Evolutionary conservation across 2,888 invertebrate genomes (phyloP).

Genomic region (Aleiodes alternator): DNA sequence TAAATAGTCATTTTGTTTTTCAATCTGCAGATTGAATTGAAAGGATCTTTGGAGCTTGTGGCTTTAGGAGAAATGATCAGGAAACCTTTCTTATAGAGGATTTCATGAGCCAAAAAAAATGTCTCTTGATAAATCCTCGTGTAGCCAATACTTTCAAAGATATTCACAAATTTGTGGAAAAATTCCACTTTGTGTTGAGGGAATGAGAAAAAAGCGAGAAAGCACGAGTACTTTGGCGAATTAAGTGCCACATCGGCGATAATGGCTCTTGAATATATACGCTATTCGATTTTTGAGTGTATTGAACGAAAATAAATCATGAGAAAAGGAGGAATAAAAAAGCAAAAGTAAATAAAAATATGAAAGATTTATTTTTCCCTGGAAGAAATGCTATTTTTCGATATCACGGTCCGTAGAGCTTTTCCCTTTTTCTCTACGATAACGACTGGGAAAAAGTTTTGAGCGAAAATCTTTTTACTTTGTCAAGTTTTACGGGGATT

Average conservation of each 20-base stretch:
- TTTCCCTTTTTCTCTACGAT: slow-evolving; percentile 4
- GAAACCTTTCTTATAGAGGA: too few species aligned
- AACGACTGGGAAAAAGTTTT: slow-evolving; percentile 13
- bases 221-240: neutral
- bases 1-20: too few species aligned
- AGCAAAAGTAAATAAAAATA: neutral
- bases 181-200: neutral
- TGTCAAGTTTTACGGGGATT: slow-evolving; percentile 6
- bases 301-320: slow-evolving; percentile 17
- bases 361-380: slow-evolving; percentile 35
- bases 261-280: slow-evolving; percentile 39
- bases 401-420: slow-evolving; percentile 35
- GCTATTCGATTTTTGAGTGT: neutral
- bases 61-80: too few species aligned
- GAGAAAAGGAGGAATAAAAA: neutral
- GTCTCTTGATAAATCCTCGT: too few species aligned
- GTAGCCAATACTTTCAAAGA: neutral
- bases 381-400: slow-evolving; percentile 35
- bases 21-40: too few species aligned
- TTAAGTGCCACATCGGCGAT: slow-evolving; percentile 41
- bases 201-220: neutral
- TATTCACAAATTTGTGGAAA: neutral
- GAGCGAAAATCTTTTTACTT: slow-evolving; percentile 9
- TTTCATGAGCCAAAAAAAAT: too few species aligned
- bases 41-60: too few species aligned